Evolutionary conservation across 2,113 vertebrate genomes (phyloP), one percentile per base, ranked within the genome.

Genomic region (Bubalus kerabau): DNA sequence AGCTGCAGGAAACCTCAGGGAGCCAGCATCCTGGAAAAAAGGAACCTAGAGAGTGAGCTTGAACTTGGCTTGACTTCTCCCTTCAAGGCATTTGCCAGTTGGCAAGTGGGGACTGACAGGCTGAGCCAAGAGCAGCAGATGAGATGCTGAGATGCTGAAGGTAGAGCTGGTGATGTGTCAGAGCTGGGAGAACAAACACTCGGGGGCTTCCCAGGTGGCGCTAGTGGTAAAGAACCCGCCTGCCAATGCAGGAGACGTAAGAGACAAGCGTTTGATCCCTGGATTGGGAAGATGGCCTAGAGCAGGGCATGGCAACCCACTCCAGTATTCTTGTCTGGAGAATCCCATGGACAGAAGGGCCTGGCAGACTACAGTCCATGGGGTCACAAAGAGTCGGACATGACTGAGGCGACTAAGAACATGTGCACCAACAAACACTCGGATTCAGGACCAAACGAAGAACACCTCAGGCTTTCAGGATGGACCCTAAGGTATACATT

Each of bases 401-500:
- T 5, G 0, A 40, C n/a, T 23, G n/a, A 23, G 19, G n/a, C 1
- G 5, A 71, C 19, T 11, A 12, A 23, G 67, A 12, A 40, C 67
- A 6, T 4, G 10, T 5, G n/a, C n/a, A 12, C n/a, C 19, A 12
- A 23, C n/a, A 40, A 54, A n/a, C 48, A 52, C 80, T 54, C 19
- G 2, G 11, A 30, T 14, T n/a, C 50, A 82, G 80, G 30, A 82
- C 48, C 80, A 54, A 21, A 83, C 0, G 4, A 5, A 54, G 19
- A 13, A n/a, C 80, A 54, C 11, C 32, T n/a, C 19, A 2, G 30
- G 32, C 80, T 82, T 54, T 54, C 80, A 83, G 80, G 10, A 24
- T 21, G 3, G 32, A 54, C 32, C 32, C 50, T 83, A 7, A 24
- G 80, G 50, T 3, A 4, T 1, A 14, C 3, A 24, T 10, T 23